Evolutionary conservation across 2,888 invertebrate species (phyloP).

Genomic region (Calephelis perditalis): DNA sequence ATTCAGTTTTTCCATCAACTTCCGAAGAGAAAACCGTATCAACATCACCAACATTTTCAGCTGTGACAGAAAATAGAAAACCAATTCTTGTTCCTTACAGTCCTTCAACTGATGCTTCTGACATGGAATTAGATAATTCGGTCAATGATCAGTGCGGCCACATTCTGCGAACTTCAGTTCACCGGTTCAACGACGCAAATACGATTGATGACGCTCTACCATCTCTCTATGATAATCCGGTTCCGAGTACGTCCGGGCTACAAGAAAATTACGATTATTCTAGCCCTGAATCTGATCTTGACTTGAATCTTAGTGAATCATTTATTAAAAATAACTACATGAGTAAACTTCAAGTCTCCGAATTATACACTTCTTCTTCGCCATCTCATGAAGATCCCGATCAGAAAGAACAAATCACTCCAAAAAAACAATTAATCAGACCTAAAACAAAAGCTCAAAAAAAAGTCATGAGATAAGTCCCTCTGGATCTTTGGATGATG

Average conservation of each 20-base stretch:
- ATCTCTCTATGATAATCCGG: slow-evolving; percentile 32
- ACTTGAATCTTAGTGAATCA: slow-evolving; percentile 32
- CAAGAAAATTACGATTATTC: slow-evolving; percentile 17
- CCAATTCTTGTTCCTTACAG: slow-evolving; percentile 31
- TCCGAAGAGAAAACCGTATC: slow-evolving; percentile 16
- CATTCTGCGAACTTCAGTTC: slow-evolving; percentile 27
- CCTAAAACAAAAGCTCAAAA: too few relatives aligned
- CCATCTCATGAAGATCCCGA: too few relatives aligned
- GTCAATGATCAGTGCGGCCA: slow-evolving; percentile 28
- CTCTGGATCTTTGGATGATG: not conserved
- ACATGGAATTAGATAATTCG: slow-evolving; percentile 26
- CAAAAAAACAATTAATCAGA: too few relatives aligned
- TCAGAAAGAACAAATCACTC: not conserved
- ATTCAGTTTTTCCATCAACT: too few relatives aligned
- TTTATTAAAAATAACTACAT: slow-evolving; percentile 26
- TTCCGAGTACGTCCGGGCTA: slow-evolving; percentile 32
- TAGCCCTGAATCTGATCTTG: slow-evolving; percentile 31
- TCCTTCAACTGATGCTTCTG: slow-evolving; percentile 32
- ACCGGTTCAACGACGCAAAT: slow-evolving; percentile 24
- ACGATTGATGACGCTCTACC: slow-evolving; percentile 30
- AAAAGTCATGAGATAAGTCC: not conserved
- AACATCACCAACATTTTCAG: slow-evolving; percentile 29
- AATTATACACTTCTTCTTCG: slow-evolving; percentile 17
- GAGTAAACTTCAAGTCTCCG: slow-evolving; percentile 25
- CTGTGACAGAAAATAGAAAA: slow-evolving; percentile 30